Evolutionary conservation across 2,797 vertebrate genomes (phyloP).

Genomic region (Hozukius guyotensis): DNA sequence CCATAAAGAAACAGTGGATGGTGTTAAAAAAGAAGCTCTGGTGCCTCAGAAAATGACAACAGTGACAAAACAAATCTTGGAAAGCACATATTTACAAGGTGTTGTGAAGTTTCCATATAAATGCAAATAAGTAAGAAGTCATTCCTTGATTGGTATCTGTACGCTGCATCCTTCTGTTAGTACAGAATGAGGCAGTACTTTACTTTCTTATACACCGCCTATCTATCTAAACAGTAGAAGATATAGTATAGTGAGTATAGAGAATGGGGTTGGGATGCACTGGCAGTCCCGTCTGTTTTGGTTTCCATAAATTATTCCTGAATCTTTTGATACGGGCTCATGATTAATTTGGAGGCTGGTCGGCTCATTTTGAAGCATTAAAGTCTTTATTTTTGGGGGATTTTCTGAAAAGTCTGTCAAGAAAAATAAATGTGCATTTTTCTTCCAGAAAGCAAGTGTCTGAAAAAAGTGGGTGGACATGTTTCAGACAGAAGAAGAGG

Average conservation of each 20-base stretch:
- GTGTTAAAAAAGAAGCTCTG: neutral
- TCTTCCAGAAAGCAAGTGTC: neutral
- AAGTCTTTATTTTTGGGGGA: neutral
- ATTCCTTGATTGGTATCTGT: neutral
- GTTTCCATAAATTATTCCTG: constrained; percentile 7
- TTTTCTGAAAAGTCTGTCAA: neutral
- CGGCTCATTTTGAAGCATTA: neutral
- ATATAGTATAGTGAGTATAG: neutral
- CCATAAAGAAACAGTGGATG: neutral
- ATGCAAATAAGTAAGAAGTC: neutral
- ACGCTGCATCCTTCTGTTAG: neutral
- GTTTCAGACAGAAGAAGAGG: neutral
- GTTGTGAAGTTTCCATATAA: neutral
- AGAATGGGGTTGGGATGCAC: neutral
- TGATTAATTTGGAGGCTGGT: constrained; percentile 2
- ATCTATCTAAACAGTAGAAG: neutral
- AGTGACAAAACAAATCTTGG: neutral
- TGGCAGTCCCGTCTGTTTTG: neutral
- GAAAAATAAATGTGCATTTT: neutral
- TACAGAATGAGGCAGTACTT: neutral
- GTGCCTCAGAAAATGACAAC: neutral
- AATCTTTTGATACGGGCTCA: neutral
- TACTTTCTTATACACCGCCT: neutral
- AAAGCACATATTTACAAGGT: neutral
- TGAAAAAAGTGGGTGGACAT: neutral